Evolutionary conservation across 2,888 invertebrate genomes (phyloP), one percentile per base, ranked within the genome.

Genomic region (Zygothrica quintamaculata): DNA sequence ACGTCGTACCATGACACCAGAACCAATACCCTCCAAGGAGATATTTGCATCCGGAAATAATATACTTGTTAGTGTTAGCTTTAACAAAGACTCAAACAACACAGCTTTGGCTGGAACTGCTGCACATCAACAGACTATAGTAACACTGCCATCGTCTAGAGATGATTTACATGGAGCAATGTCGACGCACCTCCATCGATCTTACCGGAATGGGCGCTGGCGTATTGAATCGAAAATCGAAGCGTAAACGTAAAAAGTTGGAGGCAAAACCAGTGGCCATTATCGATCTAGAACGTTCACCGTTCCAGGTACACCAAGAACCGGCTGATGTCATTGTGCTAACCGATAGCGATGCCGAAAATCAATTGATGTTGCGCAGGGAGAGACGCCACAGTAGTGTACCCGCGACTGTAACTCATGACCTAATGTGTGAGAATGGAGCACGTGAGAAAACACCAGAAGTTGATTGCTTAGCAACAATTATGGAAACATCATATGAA

Each of bases 11-110:
- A 87, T 89, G 67, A 88, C 89, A 52, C 88, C 93, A 89, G 89
- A 85, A 65, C 85, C 90, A 39, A 93, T 92, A 48, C 95, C 96
- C 0, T 95, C 95, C 1, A 97, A 97, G 90, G 97, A 97, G 91
- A 96, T 98, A 1, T 97, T 97, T 89, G 96, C 97, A 0, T 97
- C 97, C 8, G 97, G 97, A 1, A 96, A 97, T 91, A 97, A 97
- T 89, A 97, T 98, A 84, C 93, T 98, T 69, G 97, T 98, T 8
- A 97, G 97, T 91, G 96, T 98, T 12, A 97, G 96, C 90, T 98
- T 97, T 91, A 95, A 95, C 89, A 96, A 96, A 78, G 93, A 93
- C 73, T 55, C 74, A 2, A 74, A 62, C 12, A 67, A 46, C 26
- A 58, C 16, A 3, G 13, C 64, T 1, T 37, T 62, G 6, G 50